These are phyloP conservation scores for Dascillus cervinus DNA, from an alignment of 2,888 invertebrate species.

Conservation along the genomic window DNA sequence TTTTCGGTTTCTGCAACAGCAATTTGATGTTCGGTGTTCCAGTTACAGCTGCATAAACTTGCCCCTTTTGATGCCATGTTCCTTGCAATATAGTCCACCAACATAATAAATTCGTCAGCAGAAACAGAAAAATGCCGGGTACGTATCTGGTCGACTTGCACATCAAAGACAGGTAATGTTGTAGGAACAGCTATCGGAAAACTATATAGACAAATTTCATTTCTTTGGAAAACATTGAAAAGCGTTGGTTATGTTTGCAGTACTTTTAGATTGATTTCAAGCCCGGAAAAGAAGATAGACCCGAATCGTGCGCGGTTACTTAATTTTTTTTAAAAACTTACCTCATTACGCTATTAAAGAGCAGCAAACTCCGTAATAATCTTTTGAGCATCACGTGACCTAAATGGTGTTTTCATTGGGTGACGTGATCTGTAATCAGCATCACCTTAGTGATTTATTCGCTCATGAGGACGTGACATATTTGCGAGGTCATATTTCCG, in stretches of 20 bases:
- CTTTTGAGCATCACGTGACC: too few relatives aligned
- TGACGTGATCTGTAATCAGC: slow-evolving; percentile 6
- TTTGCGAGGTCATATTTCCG: slow-evolving; percentile 6
- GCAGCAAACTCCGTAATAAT: too few relatives aligned
- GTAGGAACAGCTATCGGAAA: slow-evolving; percentile 7
- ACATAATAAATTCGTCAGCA: background rate
- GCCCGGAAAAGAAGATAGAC: too few relatives aligned
- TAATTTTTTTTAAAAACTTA: too few relatives aligned
- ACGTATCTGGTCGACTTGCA: slow-evolving; percentile 2
- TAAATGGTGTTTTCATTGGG: too few relatives aligned
- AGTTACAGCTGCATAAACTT: slow-evolving; percentile 13
- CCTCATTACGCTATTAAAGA: too few relatives aligned
- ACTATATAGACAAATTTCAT: slow-evolving; percentile 5
- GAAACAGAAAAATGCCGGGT: background rate
- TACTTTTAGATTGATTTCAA: background rate
- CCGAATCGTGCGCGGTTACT: too few relatives aligned
- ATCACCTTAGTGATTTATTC: slow-evolving; percentile 7
- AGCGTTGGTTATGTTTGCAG: background rate
- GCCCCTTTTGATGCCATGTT: slow-evolving; percentile 10
- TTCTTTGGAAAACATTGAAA: slow-evolving; percentile 1
- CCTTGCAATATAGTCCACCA: slow-evolving; percentile 7
- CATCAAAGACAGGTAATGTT: slow-evolving; percentile 10
- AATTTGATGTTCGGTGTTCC: slow-evolving; percentile 10
- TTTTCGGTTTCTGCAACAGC: slow-evolving; percentile 8
- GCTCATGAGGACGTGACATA: slow-evolving; percentile 5